Conservation (phyloP, 2,113 vertebrate species). For the Pollimyrus isidori region DNA sequence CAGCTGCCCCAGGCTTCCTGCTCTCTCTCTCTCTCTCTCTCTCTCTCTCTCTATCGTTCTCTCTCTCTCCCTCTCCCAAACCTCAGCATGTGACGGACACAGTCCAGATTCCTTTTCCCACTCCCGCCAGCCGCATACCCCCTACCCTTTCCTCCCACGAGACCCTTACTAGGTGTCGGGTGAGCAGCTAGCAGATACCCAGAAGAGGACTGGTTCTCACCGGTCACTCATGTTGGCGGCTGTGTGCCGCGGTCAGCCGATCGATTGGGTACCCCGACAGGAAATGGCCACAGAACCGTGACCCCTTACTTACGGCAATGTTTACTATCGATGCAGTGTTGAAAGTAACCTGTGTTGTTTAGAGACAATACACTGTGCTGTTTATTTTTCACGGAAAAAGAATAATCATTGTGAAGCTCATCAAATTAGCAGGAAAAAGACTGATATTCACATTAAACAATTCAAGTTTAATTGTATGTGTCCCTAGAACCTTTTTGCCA, state of each 20-base stretch:
- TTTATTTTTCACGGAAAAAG: not conserved
- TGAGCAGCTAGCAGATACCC: not conserved
- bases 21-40: constrained; percentile 4
- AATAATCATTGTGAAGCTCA: not conserved
- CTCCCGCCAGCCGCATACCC: not conserved
- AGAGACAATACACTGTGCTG: not conserved
- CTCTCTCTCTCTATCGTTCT: not conserved
- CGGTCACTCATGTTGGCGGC: not conserved
- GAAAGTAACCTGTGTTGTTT: not conserved
- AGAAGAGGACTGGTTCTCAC: not conserved
- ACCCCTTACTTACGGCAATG: not conserved
- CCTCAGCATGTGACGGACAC: not conserved
- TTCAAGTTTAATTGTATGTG: not conserved
- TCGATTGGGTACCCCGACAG: not conserved
- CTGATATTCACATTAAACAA: not conserved
- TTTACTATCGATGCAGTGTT: not conserved
- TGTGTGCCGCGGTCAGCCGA: not conserved
- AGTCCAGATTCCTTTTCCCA: not conserved
- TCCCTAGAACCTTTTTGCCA: not conserved
- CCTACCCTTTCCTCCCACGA: not conserved
- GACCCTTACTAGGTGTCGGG: not conserved
- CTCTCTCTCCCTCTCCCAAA: not conserved
- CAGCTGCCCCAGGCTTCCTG: not conserved
- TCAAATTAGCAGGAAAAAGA: not conserved
- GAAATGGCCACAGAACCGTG: not conserved